Conservation (phyloP, 2,113 vertebrate genomes). For the Petromus typicus region DNA sequence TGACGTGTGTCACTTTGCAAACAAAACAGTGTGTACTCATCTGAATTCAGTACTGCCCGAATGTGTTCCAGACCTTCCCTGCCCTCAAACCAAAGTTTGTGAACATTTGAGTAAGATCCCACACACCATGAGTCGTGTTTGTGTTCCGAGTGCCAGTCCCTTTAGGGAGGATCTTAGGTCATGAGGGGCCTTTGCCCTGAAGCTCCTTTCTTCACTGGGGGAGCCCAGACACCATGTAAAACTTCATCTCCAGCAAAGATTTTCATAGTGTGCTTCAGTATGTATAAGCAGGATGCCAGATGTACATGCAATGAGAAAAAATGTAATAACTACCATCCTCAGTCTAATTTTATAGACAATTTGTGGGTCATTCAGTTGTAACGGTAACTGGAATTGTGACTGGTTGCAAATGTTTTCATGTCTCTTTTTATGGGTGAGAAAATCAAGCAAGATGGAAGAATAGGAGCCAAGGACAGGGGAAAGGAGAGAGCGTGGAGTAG, state of each 20-base stretch:
- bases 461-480: background rate
- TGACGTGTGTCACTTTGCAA: slow-evolving; percentile 67
- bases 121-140: slow-evolving; percentile 72
- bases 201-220: background rate
- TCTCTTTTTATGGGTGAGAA: slow-evolving; percentile 21
- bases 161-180: slow-evolving; percentile 68
- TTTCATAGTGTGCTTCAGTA: background rate
- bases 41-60: slow-evolving; percentile 50
- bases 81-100: slow-evolving; percentile 71
- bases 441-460: background rate
- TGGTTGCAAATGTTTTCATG: slow-evolving; percentile 22
- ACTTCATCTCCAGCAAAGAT: background rate
- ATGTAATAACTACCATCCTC: background rate
- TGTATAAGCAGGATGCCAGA: background rate
- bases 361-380: background rate
- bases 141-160: slow-evolving; percentile 57
- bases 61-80: slow-evolving; percentile 74
- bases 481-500: background rate
- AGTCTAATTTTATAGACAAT: slow-evolving; percentile 46
- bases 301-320: background rate
- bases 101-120: slow-evolving; percentile 65
- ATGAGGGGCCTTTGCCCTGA: slow-evolving; percentile 16
- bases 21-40: slow-evolving; percentile 76
- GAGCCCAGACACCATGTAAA: background rate
- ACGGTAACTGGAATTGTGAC: slow-evolving; percentile 28